Evolutionary conservation across 2,797 vertebrate genomes (phyloP).

Genomic region (Hypotaenidia philippensis): DNA sequence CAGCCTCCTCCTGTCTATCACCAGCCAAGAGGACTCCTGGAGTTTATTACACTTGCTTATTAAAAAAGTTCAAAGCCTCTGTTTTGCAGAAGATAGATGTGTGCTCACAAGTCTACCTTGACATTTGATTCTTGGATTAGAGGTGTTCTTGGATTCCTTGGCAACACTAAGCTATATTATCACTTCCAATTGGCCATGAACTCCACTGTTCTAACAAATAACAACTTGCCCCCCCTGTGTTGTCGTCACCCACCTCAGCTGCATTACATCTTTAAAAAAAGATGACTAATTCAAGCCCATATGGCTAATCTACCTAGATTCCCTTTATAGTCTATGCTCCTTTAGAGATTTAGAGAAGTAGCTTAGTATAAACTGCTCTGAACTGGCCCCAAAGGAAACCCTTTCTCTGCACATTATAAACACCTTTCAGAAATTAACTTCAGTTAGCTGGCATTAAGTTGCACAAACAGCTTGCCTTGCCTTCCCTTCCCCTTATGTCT

Average conservation of each 20-base stretch:
- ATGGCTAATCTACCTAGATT: constrained; percentile 55
- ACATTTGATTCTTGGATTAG: background rate
- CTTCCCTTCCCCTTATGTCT: background rate
- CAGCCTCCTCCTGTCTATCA: background rate
- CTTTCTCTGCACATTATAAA: background rate
- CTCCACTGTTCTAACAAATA: background rate
- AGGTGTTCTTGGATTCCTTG: background rate
- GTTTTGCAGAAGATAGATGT: rapidly evolving
- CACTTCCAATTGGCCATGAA: background rate
- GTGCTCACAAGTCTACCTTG: rapidly evolving
- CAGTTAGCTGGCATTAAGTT: background rate
- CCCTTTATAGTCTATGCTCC: constrained; percentile 42
- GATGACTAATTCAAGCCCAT: constrained; percentile 45
- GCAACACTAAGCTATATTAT: background rate
- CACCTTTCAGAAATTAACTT: background rate
- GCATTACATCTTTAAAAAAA: background rate
- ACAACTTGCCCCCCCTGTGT: background rate
- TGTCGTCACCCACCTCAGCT: background rate
- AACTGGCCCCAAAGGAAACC: background rate
- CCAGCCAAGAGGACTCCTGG: background rate
- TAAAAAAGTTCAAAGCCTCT: background rate
- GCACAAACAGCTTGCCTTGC: background rate
- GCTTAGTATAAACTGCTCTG: constrained; percentile 59
- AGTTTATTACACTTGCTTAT: background rate
- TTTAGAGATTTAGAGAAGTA: constrained; percentile 64